A percentile compares a stretch with the other conserved stretches of the same genome.
Evolutionary conservation across 2,113 vertebrate species (phyloP).

Genomic region (Corythornis madagascariensis): DNA sequence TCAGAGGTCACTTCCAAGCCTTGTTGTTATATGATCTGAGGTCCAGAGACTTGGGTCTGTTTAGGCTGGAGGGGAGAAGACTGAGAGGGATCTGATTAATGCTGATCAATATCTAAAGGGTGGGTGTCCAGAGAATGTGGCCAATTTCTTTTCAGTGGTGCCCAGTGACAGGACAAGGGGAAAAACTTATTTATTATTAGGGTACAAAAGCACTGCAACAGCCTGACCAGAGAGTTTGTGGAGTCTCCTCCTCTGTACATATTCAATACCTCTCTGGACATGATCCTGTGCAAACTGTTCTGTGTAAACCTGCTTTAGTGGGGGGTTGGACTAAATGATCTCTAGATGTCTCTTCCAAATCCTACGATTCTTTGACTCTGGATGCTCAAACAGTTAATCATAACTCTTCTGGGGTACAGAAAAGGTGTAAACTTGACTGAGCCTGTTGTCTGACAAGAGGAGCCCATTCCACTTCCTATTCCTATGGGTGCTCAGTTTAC

Average conservation of each 20-base stretch:
- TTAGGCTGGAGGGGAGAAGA: too few relatives aligned
- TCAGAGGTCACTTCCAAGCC: too few relatives aligned
- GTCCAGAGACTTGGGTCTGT: too few relatives aligned
- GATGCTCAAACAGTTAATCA: neutral
- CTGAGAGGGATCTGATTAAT: too few relatives aligned
- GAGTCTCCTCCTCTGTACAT: neutral
- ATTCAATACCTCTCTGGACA: neutral
- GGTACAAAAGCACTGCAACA: neutral
- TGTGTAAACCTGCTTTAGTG: neutral
- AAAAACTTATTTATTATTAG: neutral
- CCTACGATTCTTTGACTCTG: neutral
- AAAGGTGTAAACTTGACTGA: fast-evolving
- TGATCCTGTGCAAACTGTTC: neutral
- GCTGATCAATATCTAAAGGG: too few relatives aligned
- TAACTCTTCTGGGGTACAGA: neutral
- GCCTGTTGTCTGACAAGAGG: neutral
- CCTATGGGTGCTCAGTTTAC: neutral
- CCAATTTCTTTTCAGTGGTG: too few relatives aligned
- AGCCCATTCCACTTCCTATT: neutral
- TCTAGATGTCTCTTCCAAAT: neutral
- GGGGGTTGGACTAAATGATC: neutral
- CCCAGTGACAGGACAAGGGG: too few relatives aligned
- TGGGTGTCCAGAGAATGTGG: too few relatives aligned
- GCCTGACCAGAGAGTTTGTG: neutral
- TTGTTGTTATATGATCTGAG: too few relatives aligned